Conservation (phyloP, 2,888 invertebrate genomes). For the Blomia tropicalis region DNA sequence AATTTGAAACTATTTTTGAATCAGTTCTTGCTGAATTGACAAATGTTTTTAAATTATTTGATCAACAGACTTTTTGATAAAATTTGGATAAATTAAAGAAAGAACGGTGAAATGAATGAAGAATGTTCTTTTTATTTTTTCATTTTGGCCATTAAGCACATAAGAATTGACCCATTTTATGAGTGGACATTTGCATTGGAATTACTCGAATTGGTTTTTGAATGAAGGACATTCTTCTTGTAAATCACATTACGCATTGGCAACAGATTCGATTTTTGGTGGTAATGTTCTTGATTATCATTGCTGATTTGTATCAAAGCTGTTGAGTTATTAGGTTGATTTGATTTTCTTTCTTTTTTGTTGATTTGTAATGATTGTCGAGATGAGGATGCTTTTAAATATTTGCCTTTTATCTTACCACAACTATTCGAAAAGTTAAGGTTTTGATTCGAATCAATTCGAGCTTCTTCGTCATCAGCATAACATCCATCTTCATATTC, state of each 20-base stretch:
- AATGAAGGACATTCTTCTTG: too few species aligned
- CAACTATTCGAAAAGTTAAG: neutral
- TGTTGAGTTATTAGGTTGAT: neutral
- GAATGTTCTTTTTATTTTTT: too few species aligned
- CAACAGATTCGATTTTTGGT: neutral
- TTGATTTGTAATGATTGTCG: neutral
- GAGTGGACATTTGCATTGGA: too few species aligned
- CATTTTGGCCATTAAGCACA: too few species aligned
- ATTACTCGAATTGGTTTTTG: too few species aligned
- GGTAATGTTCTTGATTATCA: neutral
- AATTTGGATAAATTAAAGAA: too few species aligned
- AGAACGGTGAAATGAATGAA: too few species aligned
- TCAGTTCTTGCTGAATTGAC: too few species aligned
- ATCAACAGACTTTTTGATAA: too few species aligned
- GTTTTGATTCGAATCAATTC: neutral
- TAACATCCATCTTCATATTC: conserved; percentile 7
- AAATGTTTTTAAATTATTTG: too few species aligned
- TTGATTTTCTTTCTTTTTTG: neutral
- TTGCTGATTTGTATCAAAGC: neutral
- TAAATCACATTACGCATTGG: neutral
- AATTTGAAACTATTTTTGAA: too few species aligned
- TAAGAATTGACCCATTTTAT: too few species aligned
- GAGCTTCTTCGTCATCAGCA: neutral
- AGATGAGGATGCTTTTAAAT: neutral
- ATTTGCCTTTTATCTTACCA: neutral